Conservation (phyloP, 92 coral and sea anemone genomes). For the Palythoa heliodiscus region DNA sequence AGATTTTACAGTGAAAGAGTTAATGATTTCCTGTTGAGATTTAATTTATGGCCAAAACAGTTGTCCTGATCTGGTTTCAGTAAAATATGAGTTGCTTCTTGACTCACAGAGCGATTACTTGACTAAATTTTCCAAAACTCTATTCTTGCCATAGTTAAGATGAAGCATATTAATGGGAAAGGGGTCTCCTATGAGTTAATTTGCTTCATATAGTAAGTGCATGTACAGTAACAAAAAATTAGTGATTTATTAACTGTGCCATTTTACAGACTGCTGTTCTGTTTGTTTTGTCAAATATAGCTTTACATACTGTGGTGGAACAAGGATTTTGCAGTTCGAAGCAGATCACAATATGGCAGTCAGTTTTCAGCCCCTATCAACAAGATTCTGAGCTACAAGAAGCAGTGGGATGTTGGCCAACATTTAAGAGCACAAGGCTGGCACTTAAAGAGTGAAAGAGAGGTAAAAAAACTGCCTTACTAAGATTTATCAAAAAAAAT, state of each 20-base stretch:
- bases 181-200: too few species aligned
- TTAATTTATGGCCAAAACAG: too few species aligned
- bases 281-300: constrained; percentile 34
- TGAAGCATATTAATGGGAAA: too few species aligned
- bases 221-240: too few species aligned
- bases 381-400: constrained; percentile 70
- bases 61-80: too few species aligned
- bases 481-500: not conserved
- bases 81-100: too few species aligned
- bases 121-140: too few species aligned
- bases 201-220: too few species aligned
- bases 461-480: constrained; percentile 45
- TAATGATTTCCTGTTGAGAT: too few species aligned
- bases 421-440: constrained; percentile 68
- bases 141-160: too few species aligned
- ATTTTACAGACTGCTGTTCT: not conserved
- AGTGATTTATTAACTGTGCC: not conserved
- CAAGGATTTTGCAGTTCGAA: constrained; percentile 62
- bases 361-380: constrained; percentile 74
- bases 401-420: constrained; percentile 69
- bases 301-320: constrained; percentile 91
- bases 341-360: constrained; percentile 76
- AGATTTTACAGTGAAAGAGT: too few species aligned
- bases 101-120: too few species aligned
- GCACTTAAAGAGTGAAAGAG: constrained; percentile 73